Percentiles rank a stretch among this genome's conserved stretches.
These are phyloP conservation scores for Hippocampus zosterae DNA, from an alignment of 2,113 vertebrate species.

Conservation along the genomic window DNA sequence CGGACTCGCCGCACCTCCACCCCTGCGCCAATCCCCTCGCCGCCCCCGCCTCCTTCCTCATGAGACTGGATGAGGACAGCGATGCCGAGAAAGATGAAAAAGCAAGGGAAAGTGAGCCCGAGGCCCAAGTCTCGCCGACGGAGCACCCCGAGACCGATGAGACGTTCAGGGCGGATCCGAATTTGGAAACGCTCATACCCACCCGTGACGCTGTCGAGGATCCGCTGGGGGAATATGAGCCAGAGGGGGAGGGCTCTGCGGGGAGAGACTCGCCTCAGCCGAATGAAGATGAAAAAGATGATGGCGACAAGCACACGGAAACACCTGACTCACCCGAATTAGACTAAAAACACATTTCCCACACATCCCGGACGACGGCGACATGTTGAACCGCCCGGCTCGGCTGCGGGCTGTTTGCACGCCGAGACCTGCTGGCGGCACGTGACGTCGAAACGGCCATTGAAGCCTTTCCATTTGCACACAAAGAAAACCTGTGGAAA, in stretches of 20 bases:
- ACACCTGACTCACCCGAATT: constrained; percentile 54
- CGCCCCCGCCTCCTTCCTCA: constrained; percentile 42
- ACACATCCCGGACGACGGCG: constrained; percentile 5
- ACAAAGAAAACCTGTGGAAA: constrained; percentile 24
- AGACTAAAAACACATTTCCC: constrained; percentile 38
- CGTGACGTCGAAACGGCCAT: constrained; percentile 13
- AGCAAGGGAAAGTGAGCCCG: neutral
- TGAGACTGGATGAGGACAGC: constrained; percentile 29
- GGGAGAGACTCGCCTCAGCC: constrained; percentile 2
- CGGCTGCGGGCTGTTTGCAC: constrained; percentile 20
- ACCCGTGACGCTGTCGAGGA: constrained; percentile 31
- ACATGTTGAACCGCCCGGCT: constrained; percentile 7
- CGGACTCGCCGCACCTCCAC: constrained; percentile 80
- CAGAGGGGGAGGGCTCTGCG: neutral
- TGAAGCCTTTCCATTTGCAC: constrained; percentile 50
- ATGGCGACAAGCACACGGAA: constrained; percentile 23
- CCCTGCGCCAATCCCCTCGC: constrained; percentile 69
- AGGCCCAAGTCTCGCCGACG: constrained; percentile 14
- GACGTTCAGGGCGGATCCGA: constrained; percentile 31
- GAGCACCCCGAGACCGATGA: constrained; percentile 38
- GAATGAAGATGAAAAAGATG: constrained; percentile 12
- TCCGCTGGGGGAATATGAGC: neutral
- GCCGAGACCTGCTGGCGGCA: constrained; percentile 10
- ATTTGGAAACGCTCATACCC: constrained; percentile 33
- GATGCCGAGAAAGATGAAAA: neutral